phyloP scores from a whole-genome alignment of 2,888 invertebrate genomes.

The Apantesis nais region DNA sequence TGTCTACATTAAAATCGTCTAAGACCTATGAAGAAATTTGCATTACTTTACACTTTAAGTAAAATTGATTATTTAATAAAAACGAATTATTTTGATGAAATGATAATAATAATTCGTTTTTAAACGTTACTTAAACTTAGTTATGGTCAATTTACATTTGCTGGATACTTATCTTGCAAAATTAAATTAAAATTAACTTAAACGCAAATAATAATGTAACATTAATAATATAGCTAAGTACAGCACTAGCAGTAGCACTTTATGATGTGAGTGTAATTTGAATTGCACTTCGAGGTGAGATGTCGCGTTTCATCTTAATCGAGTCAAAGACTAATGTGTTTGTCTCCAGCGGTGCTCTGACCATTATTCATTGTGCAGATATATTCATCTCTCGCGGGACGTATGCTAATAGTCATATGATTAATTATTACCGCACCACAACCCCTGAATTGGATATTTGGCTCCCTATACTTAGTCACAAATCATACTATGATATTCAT shows the following conservation, averaged over 20 bases:
- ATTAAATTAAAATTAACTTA: not conserved
- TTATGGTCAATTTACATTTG: not conserved
- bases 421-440: constrained; percentile 39
- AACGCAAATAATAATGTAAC: too few species aligned
- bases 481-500: not conserved
- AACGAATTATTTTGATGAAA: too few species aligned
- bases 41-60: too few species aligned
- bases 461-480: not conserved
- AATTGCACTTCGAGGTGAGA: not conserved
- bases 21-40: too few species aligned
- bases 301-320: constrained; percentile 34
- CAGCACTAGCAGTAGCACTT: not conserved
- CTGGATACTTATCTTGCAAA: not conserved
- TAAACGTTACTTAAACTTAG: not conserved
- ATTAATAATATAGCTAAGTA: not conserved
- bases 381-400: constrained; percentile 41
- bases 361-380: constrained; percentile 42
- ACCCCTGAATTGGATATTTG: not conserved
- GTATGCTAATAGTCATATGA: constrained; percentile 43
- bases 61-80: too few species aligned
- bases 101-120: too few species aligned
- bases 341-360: constrained; percentile 43
- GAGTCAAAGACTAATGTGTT: constrained; percentile 52
- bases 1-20: not conserved
- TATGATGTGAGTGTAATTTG: not conserved